Conservation (phyloP, 2,113 vertebrate species). For the Chloropsis cyanopogon region DNA sequence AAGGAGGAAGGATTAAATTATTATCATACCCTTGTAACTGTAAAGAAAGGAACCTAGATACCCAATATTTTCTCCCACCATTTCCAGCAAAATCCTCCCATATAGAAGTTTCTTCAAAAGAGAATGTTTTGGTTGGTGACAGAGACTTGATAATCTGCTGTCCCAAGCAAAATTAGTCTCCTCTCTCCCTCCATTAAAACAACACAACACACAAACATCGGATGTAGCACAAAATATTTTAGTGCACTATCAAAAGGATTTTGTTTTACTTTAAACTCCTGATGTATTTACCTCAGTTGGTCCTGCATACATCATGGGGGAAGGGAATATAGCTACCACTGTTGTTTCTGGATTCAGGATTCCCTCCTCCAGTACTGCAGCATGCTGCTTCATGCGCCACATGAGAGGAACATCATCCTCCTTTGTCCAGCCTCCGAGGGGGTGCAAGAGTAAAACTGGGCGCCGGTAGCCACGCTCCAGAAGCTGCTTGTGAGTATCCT, state of each 20-base stretch:
- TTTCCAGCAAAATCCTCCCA: neutral
- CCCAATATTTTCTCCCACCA: neutral
- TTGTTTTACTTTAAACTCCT: neutral
- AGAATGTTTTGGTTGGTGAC: neutral
- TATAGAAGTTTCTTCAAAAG: neutral
- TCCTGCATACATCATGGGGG: constrained; percentile 99
- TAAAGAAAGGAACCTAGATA: neutral
- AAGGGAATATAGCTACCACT: constrained; percentile 96
- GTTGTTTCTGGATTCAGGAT: constrained; percentile 87
- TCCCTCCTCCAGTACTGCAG: constrained; percentile 92
- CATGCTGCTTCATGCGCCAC: constrained; percentile 97
- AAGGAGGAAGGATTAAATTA: neutral
- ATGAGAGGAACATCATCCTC: constrained; percentile 93
- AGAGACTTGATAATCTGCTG: neutral
- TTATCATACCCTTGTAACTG: neutral
- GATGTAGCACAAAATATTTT: fast-evolving
- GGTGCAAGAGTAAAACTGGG: constrained; percentile 92
- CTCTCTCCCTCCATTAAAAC: neutral
- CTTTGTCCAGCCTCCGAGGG: constrained; percentile 97
- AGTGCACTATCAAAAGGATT: neutral
- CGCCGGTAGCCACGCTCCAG: constrained; percentile 90
- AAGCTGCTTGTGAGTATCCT: constrained; percentile 92
- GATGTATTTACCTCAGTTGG: constrained; percentile 88
- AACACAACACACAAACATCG: neutral
- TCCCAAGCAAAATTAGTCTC: neutral